Conservation (phyloP, 2,888 invertebrate genomes). For the Heliconius charithonia region DNA sequence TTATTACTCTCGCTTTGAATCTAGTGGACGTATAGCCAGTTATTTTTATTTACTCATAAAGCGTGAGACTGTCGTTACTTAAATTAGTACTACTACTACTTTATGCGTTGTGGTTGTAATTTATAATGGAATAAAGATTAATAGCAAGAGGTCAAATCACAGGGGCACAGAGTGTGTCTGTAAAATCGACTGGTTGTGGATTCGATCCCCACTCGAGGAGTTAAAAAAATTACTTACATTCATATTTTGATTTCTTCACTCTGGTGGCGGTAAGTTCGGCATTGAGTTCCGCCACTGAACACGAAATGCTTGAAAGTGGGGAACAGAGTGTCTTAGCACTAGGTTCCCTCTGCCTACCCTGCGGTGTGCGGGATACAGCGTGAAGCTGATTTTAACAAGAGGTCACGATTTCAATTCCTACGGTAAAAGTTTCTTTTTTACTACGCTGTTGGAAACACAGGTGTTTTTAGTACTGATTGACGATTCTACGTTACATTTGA, state of each 20-base stretch:
- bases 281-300: no score
- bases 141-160: background rate
- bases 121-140: background rate
- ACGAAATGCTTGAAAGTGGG: no score
- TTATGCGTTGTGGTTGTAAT: background rate
- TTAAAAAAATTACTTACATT: no score
- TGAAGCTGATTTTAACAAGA: background rate
- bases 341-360: no score
- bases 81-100: background rate
- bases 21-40: background rate
- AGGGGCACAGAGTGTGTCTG: no score
- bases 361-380: no score
- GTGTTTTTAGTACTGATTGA: background rate
- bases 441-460: background rate
- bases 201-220: no score
- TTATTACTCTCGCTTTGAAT: constrained; percentile 2
- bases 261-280: no score
- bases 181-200: no score
- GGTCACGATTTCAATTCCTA: constrained; percentile 11
- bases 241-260: no score
- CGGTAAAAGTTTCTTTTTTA: background rate
- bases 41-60: constrained; percentile 20
- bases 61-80: constrained; percentile 22
- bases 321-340: no score
- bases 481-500: background rate